Evolutionary conservation across 2,113 vertebrate genomes (phyloP), one percentile per base, ranked within the genome.

Genomic region (Etheostoma cragini): DNA sequence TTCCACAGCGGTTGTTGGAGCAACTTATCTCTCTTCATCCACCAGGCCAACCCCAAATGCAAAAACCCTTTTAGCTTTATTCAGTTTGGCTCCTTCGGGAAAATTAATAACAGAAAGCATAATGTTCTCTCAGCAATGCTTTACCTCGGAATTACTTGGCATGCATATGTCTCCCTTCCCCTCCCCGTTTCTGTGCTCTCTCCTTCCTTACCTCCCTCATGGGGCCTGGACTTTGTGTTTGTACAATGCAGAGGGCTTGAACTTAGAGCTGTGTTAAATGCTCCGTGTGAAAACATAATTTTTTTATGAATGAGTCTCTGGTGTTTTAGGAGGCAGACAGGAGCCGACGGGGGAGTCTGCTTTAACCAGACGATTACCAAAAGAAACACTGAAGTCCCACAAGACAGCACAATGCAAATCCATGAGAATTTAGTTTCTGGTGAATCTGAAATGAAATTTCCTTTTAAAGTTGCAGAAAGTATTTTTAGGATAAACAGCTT

Each of bases 181-280:
- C 33, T n/a, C 45, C 52, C 45, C 30, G 10, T 15, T 42, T 47
- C 62, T 2, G 24, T n/a, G 5, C 33, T 3, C 46, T 45, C 46
- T 6, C 45, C 21, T n/a, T 24, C 71, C 6, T 22, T 22, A 16
- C 13, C 61, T 58, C 65, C 82, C 77, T 26, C 54, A 0, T 0
- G 54, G 72, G 79, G 64, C 61, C 71, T 72, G 64, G 50, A 86
- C 76, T 69, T 46, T 21, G 81, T 85, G 75, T 89, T 85, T 87
- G 87, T 81, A 89, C 86, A 84, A 62, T 66, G 57, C 71, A 74
- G 67, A 88, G 86, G 88, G 66, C 71, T 83, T 86, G 75, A 92
- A 80, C 84, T 87, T 42, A 38, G 45, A 87, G 86, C 50, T 53
- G 42, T 42, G 62, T 65, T 83, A 90, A 92, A 89, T 70, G 81